These are phyloP conservation scores for Euplexia lucipara DNA, from an alignment of 2,888 invertebrate species.

Conservation along the genomic window DNA sequence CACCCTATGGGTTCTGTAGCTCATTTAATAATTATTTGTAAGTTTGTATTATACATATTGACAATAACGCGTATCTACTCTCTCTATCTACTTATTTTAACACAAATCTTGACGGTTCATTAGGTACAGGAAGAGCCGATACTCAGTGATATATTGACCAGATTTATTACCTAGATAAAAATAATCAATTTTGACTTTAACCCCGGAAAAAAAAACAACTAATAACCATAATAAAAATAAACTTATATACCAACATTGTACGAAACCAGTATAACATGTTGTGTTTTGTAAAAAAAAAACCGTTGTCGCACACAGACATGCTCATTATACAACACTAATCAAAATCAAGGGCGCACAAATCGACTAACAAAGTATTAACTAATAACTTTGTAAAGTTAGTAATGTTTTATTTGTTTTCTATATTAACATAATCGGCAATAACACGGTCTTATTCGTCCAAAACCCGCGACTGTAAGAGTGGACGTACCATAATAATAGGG, in stretches of 20 bases:
- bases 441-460: background rate
- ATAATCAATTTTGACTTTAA: too few relatives aligned
- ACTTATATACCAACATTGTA: background rate
- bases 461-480: background rate
- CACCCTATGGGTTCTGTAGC: too few relatives aligned
- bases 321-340: background rate
- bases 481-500: background rate
- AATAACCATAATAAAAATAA: background rate
- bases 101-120: too few relatives aligned
- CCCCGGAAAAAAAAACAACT: too few relatives aligned
- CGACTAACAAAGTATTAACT: background rate
- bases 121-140: background rate
- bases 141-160: too few relatives aligned
- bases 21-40: too few relatives aligned
- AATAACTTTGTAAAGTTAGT: conserved; percentile 4
- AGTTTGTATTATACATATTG: too few relatives aligned
- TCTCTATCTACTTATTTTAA: too few relatives aligned
- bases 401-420: background rate
- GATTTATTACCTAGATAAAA: too few relatives aligned
- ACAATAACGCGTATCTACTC: too few relatives aligned
- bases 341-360: background rate
- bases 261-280: background rate
- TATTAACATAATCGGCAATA: background rate
- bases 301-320: too few relatives aligned
- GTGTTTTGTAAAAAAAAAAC: too few relatives aligned